A percentile compares a stretch with the other conserved stretches of the same genome.
Evolutionary conservation across 2,113 vertebrate genomes (phyloP).

Genomic region (Hemicordylus capensis): DNA sequence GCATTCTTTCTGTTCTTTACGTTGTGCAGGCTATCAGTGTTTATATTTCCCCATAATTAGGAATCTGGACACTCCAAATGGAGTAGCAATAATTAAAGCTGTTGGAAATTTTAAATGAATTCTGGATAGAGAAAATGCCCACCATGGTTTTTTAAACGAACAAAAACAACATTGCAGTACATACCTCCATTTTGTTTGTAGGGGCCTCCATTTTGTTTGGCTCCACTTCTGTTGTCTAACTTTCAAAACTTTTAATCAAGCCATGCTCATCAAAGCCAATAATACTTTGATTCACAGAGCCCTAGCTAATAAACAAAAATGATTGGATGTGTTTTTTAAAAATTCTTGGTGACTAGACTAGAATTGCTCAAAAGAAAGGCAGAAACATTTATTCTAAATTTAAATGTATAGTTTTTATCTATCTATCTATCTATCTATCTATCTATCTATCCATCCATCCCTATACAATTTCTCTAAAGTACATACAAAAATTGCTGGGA

Average conservation of each 20-base stretch:
- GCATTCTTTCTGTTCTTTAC: background rate
- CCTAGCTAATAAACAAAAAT: background rate
- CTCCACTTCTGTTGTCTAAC: background rate
- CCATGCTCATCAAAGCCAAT: background rate
- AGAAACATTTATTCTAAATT: background rate
- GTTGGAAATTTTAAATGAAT: background rate
- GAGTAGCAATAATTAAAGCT: background rate
- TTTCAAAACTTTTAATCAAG: background rate
- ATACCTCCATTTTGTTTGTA: background rate
- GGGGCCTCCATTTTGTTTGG: background rate
- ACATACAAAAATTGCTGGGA: background rate
- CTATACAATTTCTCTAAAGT: background rate
- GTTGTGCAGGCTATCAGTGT: background rate
- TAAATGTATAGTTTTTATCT: slow-evolving; percentile 9
- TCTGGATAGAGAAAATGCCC: background rate
- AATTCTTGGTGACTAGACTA: background rate
- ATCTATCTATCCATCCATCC: background rate
- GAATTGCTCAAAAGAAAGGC: background rate
- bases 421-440: no score
- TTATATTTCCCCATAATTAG: background rate
- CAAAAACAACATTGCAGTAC: no score
- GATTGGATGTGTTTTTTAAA: background rate
- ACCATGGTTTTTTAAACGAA: background rate
- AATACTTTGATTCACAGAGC: background rate
- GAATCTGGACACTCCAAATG: background rate